Conservation (phyloP, 2,888 invertebrate genomes). For the Beris morrisii region DNA sequence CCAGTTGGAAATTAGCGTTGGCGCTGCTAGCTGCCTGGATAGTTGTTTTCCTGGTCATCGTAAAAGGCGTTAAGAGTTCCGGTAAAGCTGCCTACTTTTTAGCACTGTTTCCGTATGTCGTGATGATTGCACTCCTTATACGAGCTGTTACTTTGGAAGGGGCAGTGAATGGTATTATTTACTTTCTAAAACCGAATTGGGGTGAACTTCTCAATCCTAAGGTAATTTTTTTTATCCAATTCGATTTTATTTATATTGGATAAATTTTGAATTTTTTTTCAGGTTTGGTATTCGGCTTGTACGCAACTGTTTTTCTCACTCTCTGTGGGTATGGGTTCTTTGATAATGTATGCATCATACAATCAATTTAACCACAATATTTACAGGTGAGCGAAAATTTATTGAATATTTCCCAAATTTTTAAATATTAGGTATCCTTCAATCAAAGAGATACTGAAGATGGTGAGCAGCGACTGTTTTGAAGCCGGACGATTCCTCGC, state of each 20-base stretch:
- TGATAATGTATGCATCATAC: slow-evolving; percentile 79
- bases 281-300: slow-evolving; percentile 79
- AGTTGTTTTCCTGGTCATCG: slow-evolving; percentile 68
- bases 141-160: slow-evolving; percentile 69
- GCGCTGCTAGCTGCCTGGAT: slow-evolving; percentile 71
- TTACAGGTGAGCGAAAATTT: slow-evolving; percentile 60
- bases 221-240: slow-evolving; percentile 51
- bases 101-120: slow-evolving; percentile 82
- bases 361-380: slow-evolving; percentile 72
- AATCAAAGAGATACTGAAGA: too few species aligned
- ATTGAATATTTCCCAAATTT: too few species aligned
- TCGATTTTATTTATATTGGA: neutral
- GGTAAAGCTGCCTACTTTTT: slow-evolving; percentile 86
- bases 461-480: too few species aligned
- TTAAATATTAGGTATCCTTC: too few species aligned
- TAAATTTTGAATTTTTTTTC: slow-evolving; percentile 5
- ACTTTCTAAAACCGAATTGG: slow-evolving; percentile 81
- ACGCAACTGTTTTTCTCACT: slow-evolving; percentile 80
- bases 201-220: slow-evolving; percentile 68
- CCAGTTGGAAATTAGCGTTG: slow-evolving; percentile 70
- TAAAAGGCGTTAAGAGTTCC: slow-evolving; percentile 74
- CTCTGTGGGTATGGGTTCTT: slow-evolving; percentile 72
- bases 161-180: slow-evolving; percentile 72
- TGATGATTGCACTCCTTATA: slow-evolving; percentile 73
- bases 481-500: too few species aligned